Evolutionary conservation across 2,113 vertebrate genomes (phyloP).

Genomic region (Isurus oxyrinchus): DNA sequence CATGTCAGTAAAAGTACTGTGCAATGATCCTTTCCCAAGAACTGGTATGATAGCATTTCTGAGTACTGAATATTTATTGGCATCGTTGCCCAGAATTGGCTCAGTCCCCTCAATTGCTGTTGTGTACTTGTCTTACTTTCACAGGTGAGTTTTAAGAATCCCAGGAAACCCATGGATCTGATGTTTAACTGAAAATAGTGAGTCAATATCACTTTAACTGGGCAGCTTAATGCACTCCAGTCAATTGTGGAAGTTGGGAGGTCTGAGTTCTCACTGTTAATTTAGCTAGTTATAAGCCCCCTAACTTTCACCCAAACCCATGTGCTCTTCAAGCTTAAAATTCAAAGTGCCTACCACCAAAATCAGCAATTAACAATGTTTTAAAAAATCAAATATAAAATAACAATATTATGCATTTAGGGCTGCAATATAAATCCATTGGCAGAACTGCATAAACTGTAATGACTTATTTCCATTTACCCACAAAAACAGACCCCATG

Average conservation of each 20-base stretch:
- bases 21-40: background rate
- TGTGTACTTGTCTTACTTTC: background rate
- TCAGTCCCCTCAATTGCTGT: background rate
- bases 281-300: background rate
- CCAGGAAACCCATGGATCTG: too few relatives aligned
- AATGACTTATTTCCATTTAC: background rate
- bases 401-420: background rate
- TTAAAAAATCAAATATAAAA: background rate
- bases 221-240: background rate
- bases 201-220: background rate
- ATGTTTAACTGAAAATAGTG: background rate
- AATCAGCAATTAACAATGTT: background rate
- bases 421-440: background rate
- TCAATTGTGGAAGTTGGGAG: background rate
- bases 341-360: background rate
- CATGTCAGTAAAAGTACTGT: background rate
- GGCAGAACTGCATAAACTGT: background rate
- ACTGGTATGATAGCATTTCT: background rate
- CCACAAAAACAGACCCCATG: background rate
- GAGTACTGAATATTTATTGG: background rate
- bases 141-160: too few relatives aligned
- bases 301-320: background rate
- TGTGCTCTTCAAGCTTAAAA: background rate
- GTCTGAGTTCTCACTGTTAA: background rate
- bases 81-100: background rate